A percentile compares a stretch with the other conserved stretches of the same genome.
Evolutionary conservation across 2,797 vertebrate genomes (phyloP).

Genomic region (Geotrypetes seraphini): DNA sequence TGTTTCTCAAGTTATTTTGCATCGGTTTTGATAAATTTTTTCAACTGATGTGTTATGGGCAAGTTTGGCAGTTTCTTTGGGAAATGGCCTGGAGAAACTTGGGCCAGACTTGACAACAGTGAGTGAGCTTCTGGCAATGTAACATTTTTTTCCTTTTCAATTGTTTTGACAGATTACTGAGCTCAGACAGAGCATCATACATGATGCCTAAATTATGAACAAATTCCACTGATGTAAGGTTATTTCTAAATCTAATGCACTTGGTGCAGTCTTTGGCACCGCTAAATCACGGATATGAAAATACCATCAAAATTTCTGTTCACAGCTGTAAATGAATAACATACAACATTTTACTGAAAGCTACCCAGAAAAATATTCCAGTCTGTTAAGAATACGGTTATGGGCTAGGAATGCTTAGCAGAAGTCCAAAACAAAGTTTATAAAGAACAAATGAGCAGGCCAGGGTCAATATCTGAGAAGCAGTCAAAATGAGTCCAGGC

Average conservation of each 20-base stretch:
- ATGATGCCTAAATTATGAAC: slow-evolving; percentile 37
- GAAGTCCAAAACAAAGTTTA: no score
- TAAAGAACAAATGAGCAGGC: no score
- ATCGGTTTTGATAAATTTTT: slow-evolving; percentile 40
- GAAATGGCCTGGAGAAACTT: slow-evolving; percentile 28
- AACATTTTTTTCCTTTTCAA: slow-evolving; percentile 10
- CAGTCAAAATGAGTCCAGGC: no score
- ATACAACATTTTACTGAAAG: slow-evolving; percentile 12
- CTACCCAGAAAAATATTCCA: slow-evolving; percentile 4
- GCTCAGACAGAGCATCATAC: slow-evolving; percentile 48
- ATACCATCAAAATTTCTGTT: slow-evolving; percentile 25
- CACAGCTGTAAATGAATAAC: slow-evolving; percentile 37
- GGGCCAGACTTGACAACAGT: slow-evolving; percentile 30
- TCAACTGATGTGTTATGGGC: slow-evolving; percentile 37
- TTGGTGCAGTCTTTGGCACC: slow-evolving; percentile 28
- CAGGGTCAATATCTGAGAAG: no score
- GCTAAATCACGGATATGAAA: slow-evolving; percentile 18
- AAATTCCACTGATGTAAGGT: slow-evolving; percentile 43
- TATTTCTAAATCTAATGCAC: slow-evolving; percentile 38
- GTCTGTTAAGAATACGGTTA: no score
- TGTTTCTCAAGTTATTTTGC: slow-evolving; percentile 35
- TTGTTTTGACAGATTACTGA: slow-evolving; percentile 32
- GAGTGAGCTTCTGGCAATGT: slow-evolving; percentile 15
- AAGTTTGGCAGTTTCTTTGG: slow-evolving; percentile 22
- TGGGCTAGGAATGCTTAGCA: no score